phyloP scores from a whole-genome alignment of 2,797 vertebrate species.

The Ataeniobius toweri region DNA sequence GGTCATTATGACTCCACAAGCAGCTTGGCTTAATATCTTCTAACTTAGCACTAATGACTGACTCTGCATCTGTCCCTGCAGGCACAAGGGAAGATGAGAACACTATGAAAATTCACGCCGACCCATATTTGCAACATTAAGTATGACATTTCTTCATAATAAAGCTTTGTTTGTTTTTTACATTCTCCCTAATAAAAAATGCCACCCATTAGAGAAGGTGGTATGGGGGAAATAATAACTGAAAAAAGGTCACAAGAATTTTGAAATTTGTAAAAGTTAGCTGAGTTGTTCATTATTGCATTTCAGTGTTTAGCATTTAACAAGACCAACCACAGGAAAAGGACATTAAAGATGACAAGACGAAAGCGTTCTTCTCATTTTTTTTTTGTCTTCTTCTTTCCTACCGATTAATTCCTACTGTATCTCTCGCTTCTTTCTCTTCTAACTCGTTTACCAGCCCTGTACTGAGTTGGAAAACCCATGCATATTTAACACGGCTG shows the following conservation, averaged over 20 bases:
- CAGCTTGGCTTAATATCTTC: slow-evolving; percentile 75
- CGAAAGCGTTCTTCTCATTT: background rate
- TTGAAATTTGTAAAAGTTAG: background rate
- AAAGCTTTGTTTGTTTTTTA: slow-evolving; percentile 40
- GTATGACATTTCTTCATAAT: slow-evolving; percentile 32
- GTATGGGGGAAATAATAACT: background rate
- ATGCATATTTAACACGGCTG: slow-evolving; percentile 78
- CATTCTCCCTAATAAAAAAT: slow-evolving; percentile 17
- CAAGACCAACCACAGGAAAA: background rate
- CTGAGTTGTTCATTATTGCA: background rate
- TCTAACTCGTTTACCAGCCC: slow-evolving; percentile 29
- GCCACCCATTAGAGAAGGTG: slow-evolving; percentile 30
- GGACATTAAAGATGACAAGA: slow-evolving; percentile 3
- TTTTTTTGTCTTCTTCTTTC: slow-evolving; percentile 6
- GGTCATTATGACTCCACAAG: slow-evolving; percentile 75
- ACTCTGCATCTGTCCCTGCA: slow-evolving; percentile 69
- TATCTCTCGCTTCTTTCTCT: slow-evolving; percentile 31
- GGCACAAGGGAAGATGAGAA: slow-evolving; percentile 46
- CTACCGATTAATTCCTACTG: slow-evolving; percentile 31
- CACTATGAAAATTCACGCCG: slow-evolving; percentile 53
- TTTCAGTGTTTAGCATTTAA: slow-evolving; percentile 17
- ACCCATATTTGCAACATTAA: slow-evolving; percentile 67
- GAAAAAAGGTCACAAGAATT: background rate
- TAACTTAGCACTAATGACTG: slow-evolving; percentile 77
- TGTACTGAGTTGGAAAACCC: slow-evolving; percentile 55